Percentiles rank a stretch among this genome's conserved stretches.
Conservation (phyloP, 2,797 vertebrate genomes). For the Glyptemys insculpta region DNA sequence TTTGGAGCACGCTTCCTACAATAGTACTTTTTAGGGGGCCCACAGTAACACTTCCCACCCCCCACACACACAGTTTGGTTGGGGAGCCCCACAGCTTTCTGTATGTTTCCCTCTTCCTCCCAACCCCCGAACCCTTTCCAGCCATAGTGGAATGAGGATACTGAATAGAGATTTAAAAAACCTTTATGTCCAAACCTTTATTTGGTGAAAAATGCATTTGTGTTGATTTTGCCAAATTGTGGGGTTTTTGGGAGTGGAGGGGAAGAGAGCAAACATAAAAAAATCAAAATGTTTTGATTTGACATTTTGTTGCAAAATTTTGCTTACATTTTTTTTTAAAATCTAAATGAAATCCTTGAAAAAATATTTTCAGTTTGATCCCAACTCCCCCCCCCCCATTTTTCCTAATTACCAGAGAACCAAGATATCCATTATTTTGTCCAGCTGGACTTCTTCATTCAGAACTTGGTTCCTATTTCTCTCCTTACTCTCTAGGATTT, state of each 20-base stretch:
- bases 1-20: too few relatives aligned
- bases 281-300: not conserved
- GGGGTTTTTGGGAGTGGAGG: rapidly evolving
- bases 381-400: rapidly evolving
- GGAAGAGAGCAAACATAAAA: too few relatives aligned
- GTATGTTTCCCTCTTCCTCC: too few relatives aligned
- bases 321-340: not conserved
- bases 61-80: too few relatives aligned
- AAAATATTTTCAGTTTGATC: not conserved
- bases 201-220: not conserved
- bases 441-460: not conserved
- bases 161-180: not conserved
- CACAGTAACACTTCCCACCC: too few relatives aligned
- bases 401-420: not conserved
- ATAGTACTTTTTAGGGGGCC: too few relatives aligned
- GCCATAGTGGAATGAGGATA: not conserved
- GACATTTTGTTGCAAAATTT: not conserved
- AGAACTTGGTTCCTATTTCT: not conserved
- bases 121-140: too few relatives aligned
- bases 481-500: not conserved
- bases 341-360: not conserved
- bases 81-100: too few relatives aligned
- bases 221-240: not conserved
- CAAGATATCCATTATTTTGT: not conserved
- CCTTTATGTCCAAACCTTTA: not conserved